Base-by-base conservation (phyloP, 2,888 invertebrate species). In the Ichneumoninae sp. region DNA sequence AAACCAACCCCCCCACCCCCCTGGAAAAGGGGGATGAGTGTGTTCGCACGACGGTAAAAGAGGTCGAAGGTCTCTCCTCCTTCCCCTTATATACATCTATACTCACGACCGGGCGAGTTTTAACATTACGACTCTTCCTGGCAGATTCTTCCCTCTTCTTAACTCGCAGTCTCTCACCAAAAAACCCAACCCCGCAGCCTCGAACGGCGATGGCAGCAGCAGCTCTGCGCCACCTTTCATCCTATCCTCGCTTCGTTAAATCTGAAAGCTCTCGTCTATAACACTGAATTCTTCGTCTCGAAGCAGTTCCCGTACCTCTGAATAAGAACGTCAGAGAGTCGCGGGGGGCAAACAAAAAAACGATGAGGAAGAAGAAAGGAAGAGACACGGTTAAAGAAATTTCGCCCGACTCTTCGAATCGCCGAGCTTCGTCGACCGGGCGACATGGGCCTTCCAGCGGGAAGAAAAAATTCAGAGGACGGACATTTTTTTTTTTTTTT, bases 161-260 rank as follows among this genome's bases (percentile, higher is more conserved):
- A 60, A 30, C 71, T 71, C 65, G 50, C 60, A 26, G 19, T 30
- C 50, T 33, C 60, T 22, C 13, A 50, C n/a, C 52, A 40, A 16
- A 68, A 54, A 52, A 13, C 13, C 60, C 60, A 26, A 60, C 22
- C 54, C 22, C 10, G n/a, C 57, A 47, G 68, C 40, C 40, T 52
- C 40, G 73, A 80, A 40, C 36, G 69, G 63, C 60, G 7, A 30
- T 30, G 26, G 8, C 44, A n/a, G 8, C 30, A 3, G 19, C 60
- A 63, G 54, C 63, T 57, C 66, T 19, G 68, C 71, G 71, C 73
- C 74, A 84, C 83, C 81, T 84, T 84, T 84, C 83, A 84, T 84
- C 81, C 83, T 69, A 84, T 84, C 76, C 76, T 77, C 83, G 83
- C 83, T 84, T 84, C 83, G 83, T 84, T 84, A 81, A 84, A 77